phyloP scores from a whole-genome alignment of 2,888 invertebrate species.

The Thecophora atra region DNA sequence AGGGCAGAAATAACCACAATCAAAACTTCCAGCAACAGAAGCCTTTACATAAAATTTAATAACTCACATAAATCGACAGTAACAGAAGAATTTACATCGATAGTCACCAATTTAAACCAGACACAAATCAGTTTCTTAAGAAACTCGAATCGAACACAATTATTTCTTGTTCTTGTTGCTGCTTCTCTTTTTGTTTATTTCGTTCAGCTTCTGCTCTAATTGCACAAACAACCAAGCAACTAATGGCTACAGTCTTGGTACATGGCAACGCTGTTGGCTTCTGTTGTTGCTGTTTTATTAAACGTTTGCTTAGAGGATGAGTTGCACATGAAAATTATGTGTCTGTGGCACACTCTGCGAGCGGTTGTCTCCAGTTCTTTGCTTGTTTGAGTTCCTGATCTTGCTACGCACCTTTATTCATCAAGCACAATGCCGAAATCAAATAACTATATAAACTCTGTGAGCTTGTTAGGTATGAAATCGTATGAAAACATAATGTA shows the following conservation, averaged over 20 bases:
- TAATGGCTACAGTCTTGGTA: slow-evolving; percentile 30
- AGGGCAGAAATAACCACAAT: no score
- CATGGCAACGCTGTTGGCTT: slow-evolving; percentile 19
- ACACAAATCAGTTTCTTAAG: neutral
- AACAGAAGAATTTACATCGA: neutral
- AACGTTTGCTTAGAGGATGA: neutral
- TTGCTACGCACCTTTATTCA: no score
- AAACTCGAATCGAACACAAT: no score
- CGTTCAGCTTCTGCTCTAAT: slow-evolving; percentile 22
- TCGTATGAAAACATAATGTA: no score
- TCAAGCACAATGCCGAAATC: no score
- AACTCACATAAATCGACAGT: no score
- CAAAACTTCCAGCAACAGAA: no score
- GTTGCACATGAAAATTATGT: neutral
- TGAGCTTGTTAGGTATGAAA: no score
- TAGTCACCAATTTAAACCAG: neutral
- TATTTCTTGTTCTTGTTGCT: neutral
- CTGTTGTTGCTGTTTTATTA: neutral
- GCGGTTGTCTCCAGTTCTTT: neutral
- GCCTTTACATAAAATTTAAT: no score
- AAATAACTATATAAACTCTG: no score
- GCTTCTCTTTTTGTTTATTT: neutral
- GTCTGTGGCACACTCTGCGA: slow-evolving; percentile 2
- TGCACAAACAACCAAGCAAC: slow-evolving; percentile 35
- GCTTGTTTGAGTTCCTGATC: no score